Percentiles rank a stretch among this genome's conserved stretches.
These are phyloP conservation scores for Holothuria glaberrima DNA, from an alignment of 35 echinoderm and acorn worm species.

Conservation along the genomic window DNA sequence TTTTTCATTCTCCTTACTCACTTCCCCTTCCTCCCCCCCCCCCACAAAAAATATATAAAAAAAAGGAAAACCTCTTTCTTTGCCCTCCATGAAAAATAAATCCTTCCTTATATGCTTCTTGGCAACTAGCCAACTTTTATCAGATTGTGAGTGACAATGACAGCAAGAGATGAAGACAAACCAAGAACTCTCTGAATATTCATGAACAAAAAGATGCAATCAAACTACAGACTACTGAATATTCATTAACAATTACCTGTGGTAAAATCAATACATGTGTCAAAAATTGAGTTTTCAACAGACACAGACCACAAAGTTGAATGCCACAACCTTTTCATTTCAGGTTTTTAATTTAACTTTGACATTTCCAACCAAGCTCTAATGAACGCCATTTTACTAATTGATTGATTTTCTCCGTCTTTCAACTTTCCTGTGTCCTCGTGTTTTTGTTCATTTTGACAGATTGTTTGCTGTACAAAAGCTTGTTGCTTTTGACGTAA, in stretches of 20 bases:
- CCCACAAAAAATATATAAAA: too few species aligned
- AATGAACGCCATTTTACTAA: neutral
- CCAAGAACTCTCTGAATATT: too few species aligned
- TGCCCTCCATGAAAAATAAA: too few species aligned
- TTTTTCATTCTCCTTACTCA: too few species aligned
- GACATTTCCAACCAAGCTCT: neutral
- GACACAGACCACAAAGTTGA: neutral
- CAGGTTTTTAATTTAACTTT: neutral
- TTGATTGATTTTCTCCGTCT: conserved; percentile 3
- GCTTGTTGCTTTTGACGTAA: too few species aligned
- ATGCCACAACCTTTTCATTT: neutral
- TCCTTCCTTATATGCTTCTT: neutral
- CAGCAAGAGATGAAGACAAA: too few species aligned
- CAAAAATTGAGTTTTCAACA: neutral
- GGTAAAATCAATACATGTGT: neutral
- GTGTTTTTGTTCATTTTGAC: too few species aligned
- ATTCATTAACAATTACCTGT: neutral
- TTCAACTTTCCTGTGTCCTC: too few species aligned
- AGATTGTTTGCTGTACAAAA: too few species aligned
- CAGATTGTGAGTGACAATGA: neutral
- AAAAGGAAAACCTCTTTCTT: too few species aligned
- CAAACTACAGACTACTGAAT: neutral
- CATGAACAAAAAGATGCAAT: neutral
- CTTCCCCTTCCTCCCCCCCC: too few species aligned
- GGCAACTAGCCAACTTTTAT: neutral